Conservation (phyloP, 2,113 vertebrate species). For the Gallinago paraguaiae region DNA sequence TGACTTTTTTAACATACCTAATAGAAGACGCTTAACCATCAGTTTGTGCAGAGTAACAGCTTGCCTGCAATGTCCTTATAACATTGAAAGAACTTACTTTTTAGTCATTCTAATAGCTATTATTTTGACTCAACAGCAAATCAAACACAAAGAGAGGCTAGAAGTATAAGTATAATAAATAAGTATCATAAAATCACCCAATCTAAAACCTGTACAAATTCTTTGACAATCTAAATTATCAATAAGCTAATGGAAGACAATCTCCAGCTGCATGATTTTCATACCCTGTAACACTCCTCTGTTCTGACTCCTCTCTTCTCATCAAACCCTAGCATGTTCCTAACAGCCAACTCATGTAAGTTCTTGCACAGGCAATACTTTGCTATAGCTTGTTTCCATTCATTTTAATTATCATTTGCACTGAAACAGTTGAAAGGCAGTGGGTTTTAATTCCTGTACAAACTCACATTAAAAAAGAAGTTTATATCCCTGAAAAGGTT, state of each 20-base stretch:
- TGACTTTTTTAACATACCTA: neutral
- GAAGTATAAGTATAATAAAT: neutral
- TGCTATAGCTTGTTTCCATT: neutral
- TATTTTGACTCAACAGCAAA: neutral
- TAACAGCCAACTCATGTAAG: rapidly evolving
- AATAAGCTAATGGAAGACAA: neutral
- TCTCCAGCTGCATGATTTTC: neutral
- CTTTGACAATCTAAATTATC: neutral
- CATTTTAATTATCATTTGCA: neutral
- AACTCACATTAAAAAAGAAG: neutral
- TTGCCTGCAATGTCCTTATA: neutral
- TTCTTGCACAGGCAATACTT: neutral
- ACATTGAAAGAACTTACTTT: neutral
- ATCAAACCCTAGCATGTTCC: neutral
- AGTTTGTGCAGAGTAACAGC: neutral
- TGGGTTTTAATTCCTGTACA: neutral
- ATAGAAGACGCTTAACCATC: neutral
- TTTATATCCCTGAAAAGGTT: neutral
- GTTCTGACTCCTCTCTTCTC: neutral
- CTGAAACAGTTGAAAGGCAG: neutral
- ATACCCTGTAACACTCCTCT: neutral
- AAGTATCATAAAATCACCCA: neutral
- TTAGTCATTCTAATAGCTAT: neutral
- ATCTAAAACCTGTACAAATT: neutral
- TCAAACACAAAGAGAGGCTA: neutral